phyloP scores from a whole-genome alignment of 2,797 vertebrate genomes.

The Typhlichthys eigenmanni region DNA sequence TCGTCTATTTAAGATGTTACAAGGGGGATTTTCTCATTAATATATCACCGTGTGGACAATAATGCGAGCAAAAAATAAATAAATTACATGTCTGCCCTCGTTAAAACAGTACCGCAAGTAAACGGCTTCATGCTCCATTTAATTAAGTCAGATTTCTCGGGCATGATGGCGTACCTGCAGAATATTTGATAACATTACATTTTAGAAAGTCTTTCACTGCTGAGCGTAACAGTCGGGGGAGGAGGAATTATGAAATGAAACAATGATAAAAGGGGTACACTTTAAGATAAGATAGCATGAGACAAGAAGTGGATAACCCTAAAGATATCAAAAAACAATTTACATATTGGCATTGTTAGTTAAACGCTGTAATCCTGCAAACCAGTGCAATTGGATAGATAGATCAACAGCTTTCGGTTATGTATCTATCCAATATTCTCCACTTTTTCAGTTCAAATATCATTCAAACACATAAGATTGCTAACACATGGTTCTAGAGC shows the following conservation, averaged over 20 bases:
- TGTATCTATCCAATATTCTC: no score
- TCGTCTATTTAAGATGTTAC: constrained; percentile 79
- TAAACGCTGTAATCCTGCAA: no score
- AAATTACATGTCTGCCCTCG: constrained; percentile 65
- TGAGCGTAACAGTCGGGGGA: constrained; percentile 57
- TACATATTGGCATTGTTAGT: background rate
- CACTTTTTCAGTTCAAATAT: no score
- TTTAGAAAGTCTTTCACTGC: constrained; percentile 63
- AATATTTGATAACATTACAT: constrained; percentile 30
- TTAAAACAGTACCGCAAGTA: constrained; percentile 56
- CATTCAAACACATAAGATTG: background rate
- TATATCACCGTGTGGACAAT: constrained; percentile 56
- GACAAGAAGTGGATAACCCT: background rate
- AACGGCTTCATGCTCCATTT: constrained; percentile 66
- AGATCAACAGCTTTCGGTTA: no score
- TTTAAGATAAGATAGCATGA: background rate
- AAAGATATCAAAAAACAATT: constrained; percentile 11
- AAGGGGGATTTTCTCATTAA: constrained; percentile 62
- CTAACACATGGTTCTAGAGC: background rate
- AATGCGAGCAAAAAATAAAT: constrained; percentile 60
- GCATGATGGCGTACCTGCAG: constrained; percentile 52
- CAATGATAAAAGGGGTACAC: background rate
- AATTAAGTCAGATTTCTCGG: constrained; percentile 62
- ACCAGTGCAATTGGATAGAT: no score
- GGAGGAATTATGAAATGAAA: constrained; percentile 53